A percentile compares a stretch with the other conserved stretches of the same genome.
Conservation (phyloP, 2,113 vertebrate species). For the Stigmatopora nigra region DNA sequence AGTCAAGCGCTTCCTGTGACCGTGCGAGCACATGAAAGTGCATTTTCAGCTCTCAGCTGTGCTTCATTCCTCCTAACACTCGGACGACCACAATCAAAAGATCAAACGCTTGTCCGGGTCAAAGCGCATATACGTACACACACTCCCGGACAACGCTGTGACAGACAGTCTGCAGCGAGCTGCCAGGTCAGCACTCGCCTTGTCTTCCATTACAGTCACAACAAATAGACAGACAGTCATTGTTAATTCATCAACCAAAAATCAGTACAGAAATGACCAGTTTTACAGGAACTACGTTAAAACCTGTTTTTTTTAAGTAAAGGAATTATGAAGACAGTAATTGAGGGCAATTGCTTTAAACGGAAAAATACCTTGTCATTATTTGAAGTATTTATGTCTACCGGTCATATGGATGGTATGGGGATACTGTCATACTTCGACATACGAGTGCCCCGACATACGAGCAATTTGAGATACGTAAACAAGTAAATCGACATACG, state of each 20-base stretch:
- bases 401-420: too few relatives aligned
- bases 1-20: constrained; percentile 21
- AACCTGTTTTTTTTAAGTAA: constrained; percentile 11
- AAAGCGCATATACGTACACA: constrained; percentile 12
- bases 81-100: constrained; percentile 10
- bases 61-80: constrained; percentile 1
- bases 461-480: too few relatives aligned
- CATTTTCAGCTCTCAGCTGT: constrained; percentile 23
- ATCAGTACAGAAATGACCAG: not conserved
- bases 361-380: not conserved
- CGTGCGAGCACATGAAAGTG: constrained; percentile 33
- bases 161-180: constrained; percentile 27
- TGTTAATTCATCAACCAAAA: constrained; percentile 36
- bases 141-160: constrained; percentile 5
- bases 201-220: constrained; percentile 42
- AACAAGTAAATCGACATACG: too few relatives aligned
- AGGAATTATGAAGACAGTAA: not conserved
- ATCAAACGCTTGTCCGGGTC: constrained; percentile 38
- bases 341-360: not conserved
- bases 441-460: too few relatives aligned
- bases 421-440: too few relatives aligned
- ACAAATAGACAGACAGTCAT: constrained; percentile 36
- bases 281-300: constrained; percentile 22
- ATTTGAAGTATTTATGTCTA: not conserved
- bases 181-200: constrained; percentile 40